Percentiles rank a stretch among this genome's conserved stretches.
phyloP scores from a whole-genome alignment of 2,113 vertebrate genomes.

The Ramphastos sulfuratus region DNA sequence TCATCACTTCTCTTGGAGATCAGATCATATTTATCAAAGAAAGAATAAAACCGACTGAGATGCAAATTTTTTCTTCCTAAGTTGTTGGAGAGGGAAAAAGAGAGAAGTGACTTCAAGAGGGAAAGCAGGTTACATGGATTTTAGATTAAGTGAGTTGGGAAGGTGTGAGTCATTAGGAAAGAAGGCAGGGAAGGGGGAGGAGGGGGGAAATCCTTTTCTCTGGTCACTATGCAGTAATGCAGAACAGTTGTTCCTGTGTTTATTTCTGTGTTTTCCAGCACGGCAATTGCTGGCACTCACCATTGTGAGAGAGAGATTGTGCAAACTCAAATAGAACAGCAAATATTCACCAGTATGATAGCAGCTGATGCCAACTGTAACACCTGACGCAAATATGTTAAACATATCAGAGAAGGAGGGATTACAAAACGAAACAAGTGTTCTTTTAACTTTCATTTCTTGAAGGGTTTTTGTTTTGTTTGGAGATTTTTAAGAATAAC shows the following conservation, averaged over 20 bases:
- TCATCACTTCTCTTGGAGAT: neutral
- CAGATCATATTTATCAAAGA: conserved; percentile 3
- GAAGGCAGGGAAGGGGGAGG: neutral
- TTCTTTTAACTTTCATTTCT: conserved; percentile 26
- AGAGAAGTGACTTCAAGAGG: conserved; percentile 5
- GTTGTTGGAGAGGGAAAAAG: neutral
- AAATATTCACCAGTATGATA: conserved; percentile 38
- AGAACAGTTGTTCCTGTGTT: conserved; percentile 66
- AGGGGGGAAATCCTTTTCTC: neutral
- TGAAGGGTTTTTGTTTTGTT: conserved; percentile 16
- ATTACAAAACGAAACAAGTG: neutral
- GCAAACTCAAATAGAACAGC: conserved; percentile 45
- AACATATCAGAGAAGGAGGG: neutral
- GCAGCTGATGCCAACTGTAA: conserved; percentile 39
- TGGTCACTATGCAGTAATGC: conserved; percentile 46
- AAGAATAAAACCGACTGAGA: neutral
- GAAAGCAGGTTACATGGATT: conserved; percentile 24
- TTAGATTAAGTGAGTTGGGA: conserved; percentile 51
- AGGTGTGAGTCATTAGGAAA: conserved; percentile 65
- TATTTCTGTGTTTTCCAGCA: conserved; percentile 68
- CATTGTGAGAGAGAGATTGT: conserved; percentile 39
- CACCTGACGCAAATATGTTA: conserved; percentile 2
- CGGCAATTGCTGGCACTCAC: conserved; percentile 31
- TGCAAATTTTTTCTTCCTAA: neutral
- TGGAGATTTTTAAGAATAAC: neutral